These are phyloP conservation scores for Notarius quadriscutis DNA, from an alignment of 2,113 vertebrate species.

Conservation along the genomic window DNA sequence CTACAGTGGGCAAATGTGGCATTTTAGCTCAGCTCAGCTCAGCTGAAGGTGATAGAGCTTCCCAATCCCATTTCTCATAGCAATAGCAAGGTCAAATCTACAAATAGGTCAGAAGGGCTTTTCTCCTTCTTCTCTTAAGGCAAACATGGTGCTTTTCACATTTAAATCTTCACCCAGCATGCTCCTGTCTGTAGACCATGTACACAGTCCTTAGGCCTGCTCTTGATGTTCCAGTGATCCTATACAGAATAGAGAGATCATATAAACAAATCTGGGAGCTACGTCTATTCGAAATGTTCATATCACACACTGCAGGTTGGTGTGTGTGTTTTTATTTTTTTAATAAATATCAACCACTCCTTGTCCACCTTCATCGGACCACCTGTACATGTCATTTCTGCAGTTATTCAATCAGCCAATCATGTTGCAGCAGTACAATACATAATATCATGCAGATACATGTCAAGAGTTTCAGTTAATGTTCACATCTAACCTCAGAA, in stretches of 20 bases:
- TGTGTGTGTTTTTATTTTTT: not conserved
- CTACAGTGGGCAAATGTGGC: not conserved
- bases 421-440: too few relatives aligned
- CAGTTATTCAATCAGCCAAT: too few relatives aligned
- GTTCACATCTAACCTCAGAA: not conserved
- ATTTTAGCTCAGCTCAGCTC: not conserved
- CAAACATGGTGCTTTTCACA: not conserved
- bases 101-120: constrained; percentile 64
- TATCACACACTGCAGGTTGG: not conserved
- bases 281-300: not conserved
- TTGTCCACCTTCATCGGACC: not conserved
- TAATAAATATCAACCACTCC: not conserved
- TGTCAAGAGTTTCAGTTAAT: not conserved
- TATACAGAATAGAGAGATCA: not conserved
- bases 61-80: constrained; percentile 11
- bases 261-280: not conserved
- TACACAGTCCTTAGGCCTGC: not conserved
- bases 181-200: not conserved
- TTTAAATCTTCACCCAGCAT: not conserved
- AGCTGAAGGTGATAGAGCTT: not conserved
- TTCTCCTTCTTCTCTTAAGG: constrained; percentile 6
- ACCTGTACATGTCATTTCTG: not conserved
- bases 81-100: constrained; percentile 19
- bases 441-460: not conserved
- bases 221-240: not conserved